These are phyloP conservation scores for Scolanthus callimorphus DNA, from an alignment of 92 coral and sea anemone species.

Conservation along the genomic window DNA sequence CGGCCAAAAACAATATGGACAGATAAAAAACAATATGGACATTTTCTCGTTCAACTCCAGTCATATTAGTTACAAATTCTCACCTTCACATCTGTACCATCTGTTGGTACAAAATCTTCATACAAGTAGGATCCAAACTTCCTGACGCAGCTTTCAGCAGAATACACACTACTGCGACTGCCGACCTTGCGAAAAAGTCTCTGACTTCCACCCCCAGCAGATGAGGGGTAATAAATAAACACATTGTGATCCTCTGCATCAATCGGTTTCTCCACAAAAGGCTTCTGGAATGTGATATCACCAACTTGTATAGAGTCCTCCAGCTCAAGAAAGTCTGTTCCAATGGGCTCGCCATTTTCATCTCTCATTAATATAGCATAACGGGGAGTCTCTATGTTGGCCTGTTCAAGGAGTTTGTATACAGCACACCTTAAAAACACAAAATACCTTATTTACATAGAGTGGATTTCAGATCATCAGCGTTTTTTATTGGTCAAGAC, in stretches of 20 bases:
- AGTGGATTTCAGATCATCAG: too few relatives aligned
- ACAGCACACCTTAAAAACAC: conserved; percentile 89
- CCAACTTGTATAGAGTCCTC: conserved; percentile 92
- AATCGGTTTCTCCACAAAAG: conserved; percentile 96
- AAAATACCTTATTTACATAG: too few relatives aligned
- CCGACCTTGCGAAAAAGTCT: conserved; percentile 92
- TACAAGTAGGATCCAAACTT: conserved; percentile 90
- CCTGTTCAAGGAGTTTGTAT: conserved; percentile 60
- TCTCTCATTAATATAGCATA: conserved; percentile 88
- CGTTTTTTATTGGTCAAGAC: too few relatives aligned
- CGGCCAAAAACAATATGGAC: too few relatives aligned
- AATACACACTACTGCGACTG: conserved; percentile 93
- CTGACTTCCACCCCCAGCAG: conserved; percentile 98
- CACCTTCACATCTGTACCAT: conserved; percentile 99
- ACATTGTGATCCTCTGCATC: conserved; percentile 95
- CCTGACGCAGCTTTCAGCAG: conserved; percentile 89
- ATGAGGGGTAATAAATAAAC: conserved; percentile 84
- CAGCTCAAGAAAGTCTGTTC: conserved; percentile 72
- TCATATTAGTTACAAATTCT: too few relatives aligned
- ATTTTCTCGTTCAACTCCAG: too few relatives aligned
- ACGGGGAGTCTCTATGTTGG: conserved; percentile 85
- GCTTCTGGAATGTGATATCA: conserved; percentile 84
- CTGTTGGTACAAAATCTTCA: conserved; percentile 96
- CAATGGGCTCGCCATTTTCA: conserved; percentile 64
- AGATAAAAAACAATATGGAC: too few relatives aligned